Base-by-base conservation (phyloP, 2,797 vertebrate genomes). In the Sus cebifrons region DNA sequence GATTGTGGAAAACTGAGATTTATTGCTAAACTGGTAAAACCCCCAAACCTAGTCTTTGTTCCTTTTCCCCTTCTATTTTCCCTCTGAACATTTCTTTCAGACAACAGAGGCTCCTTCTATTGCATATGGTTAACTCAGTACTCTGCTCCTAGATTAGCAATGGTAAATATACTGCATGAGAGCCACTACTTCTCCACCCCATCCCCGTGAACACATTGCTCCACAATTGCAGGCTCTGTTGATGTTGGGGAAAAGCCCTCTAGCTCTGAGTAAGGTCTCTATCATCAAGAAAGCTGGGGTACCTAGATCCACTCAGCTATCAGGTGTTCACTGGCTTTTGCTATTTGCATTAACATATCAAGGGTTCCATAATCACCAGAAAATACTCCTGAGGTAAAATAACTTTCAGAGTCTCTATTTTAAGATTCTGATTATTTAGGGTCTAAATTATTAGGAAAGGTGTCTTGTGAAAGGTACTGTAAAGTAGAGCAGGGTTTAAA, bases 151-250 rank as follows among this genome's bases (percentile, higher is more conserved):
- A 60, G 12, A 27, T 36, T 20, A 16, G 27, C 25, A 4, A 75
- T 64, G 54, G 27, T 8, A 56, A 62, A 36, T 14, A 32, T 0
- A 10, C 25, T 36, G 17, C 0, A 3, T 0, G 4, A 20, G 11
- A 12, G 14, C 17, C 21, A 12, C 44, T 15, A 5, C 1, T 13
- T 29, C 6, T 56, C 25, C 8, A 29, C 44, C 12, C 70, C 27
- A 18, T 25, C 3, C 54, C n/a, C 0, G 0, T 18, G 14, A 6
- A 29, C 62, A 64, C 6, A 0, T 9, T 52, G 29, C 17, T 75
- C 21, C 6, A 1, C 52, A 27, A 6, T 18, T 13, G 25, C 17
- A 64, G 10, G 21, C 20, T 87, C 40, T 25, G 0, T 2, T 75
- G 44, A 18, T 23, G 17, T 73, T n/a, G 9, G 4, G 44, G 32